Evolutionary conservation across 2,888 invertebrate species (phyloP).

Genomic region (Eupelmus urozonus): DNA sequence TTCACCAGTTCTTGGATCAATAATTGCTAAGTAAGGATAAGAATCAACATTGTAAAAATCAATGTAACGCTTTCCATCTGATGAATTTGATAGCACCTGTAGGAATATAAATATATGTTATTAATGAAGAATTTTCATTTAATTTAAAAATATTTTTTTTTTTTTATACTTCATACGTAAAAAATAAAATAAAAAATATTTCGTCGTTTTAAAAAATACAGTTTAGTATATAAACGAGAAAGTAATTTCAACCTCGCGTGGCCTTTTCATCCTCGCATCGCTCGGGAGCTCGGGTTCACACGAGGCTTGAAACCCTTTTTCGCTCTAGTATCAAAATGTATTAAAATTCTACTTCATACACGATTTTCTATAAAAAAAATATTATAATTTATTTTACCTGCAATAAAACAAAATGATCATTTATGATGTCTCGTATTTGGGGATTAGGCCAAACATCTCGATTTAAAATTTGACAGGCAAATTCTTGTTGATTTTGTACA

Average conservation of each 20-base stretch:
- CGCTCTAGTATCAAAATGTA: too few relatives aligned
- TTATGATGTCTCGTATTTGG: slow-evolving; percentile 81
- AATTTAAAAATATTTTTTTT: neutral
- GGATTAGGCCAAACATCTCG: slow-evolving; percentile 85
- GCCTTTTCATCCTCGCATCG: neutral
- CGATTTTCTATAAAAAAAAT: too few relatives aligned
- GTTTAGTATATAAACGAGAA: too few relatives aligned
- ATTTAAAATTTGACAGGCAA: slow-evolving; percentile 84
- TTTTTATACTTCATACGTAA: neutral
- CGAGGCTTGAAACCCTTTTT: too few relatives aligned
- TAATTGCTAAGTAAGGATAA: slow-evolving; percentile 83
- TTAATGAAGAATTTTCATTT: neutral
- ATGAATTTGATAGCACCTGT: slow-evolving; percentile 76
- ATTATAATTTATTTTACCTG: slow-evolving; percentile 78
- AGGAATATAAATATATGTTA: slow-evolving; percentile 44
- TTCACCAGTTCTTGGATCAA: slow-evolving; percentile 85
- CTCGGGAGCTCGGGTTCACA: too few relatives aligned
- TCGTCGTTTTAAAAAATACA: neutral
- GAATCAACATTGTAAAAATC: slow-evolving; percentile 82
- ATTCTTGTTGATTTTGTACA: slow-evolving; percentile 84
- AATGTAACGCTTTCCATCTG: slow-evolving; percentile 82
- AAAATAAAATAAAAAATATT: too few relatives aligned
- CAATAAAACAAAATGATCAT: slow-evolving; percentile 84
- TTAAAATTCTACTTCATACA: too few relatives aligned
- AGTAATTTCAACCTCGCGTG: too few relatives aligned